Evolutionary conservation across 2,888 invertebrate genomes (phyloP), one percentile per base, ranked within the genome.

Genomic region (Nomada flava): DNA sequence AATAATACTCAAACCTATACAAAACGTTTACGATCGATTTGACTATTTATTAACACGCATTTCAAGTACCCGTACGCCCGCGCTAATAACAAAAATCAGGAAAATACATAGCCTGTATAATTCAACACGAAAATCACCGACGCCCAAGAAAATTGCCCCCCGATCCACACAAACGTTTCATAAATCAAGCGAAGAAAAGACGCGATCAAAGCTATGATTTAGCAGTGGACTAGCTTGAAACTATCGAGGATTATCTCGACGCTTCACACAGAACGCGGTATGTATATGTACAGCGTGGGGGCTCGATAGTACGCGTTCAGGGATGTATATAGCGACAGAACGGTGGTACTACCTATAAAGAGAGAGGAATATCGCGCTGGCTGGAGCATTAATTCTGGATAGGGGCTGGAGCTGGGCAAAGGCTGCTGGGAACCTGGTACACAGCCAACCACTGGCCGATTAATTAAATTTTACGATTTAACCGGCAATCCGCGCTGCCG

Each of bases 391-490:
- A 88, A 88, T 89, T 85, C 83, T 82, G 88, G 84, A 81, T 84
- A 71, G 72, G 69, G 79, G 84, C 85, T 87, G 86, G 53, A 84
- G 70, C 73, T 26, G 52, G 47, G 72, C 29, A 68, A 73, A 74
- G 70, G 73, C 76, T 71, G 76, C 76, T 70, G 59, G 64, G 60
- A 77, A 76, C 50, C 74, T 81, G 82, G 79, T 78, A 67, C 63
- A 71, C 50, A 29, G 76, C 85, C 82, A 83, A 83, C 82, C 83
- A 83, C 67, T 76, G 74, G 72, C 73, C 82, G 84, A 87, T 87
- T 88, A 88, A 88, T 88, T 88, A 86, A 86, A 88, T 88, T 85
- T 86, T 88, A 84, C 82, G 84, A 87, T 81, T 84, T 71, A 71
- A 60, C 63, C 59, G 62, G 65, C 74, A 44, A 73, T 78, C 63